Evolutionary conservation across 2,888 invertebrate genomes (phyloP).

Genomic region (Crematogaster levior): DNA sequence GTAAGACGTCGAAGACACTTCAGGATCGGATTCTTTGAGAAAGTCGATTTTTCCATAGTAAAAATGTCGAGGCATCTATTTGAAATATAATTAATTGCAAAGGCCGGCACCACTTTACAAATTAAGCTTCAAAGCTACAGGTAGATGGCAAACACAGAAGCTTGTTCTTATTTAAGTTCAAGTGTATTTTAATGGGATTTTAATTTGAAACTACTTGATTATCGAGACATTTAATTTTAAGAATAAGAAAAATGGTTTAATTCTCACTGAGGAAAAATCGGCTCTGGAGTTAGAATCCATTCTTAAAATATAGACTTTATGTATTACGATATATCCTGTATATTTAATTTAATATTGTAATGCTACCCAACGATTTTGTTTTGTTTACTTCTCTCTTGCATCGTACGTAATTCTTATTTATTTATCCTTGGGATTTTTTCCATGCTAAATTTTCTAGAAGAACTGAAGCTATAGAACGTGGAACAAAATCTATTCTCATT

Average conservation of each 20-base stretch:
- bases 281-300: not conserved
- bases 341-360: not conserved
- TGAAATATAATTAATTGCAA: not conserved
- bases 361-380: not conserved
- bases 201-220: not conserved
- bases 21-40: not conserved
- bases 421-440: not conserved
- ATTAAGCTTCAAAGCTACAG: conserved; percentile 15
- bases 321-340: not conserved
- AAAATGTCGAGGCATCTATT: not conserved
- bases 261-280: not conserved
- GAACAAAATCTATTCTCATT: conserved; percentile 15
- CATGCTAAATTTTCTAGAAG: not conserved
- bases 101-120: not conserved
- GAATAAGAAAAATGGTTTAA: not conserved
- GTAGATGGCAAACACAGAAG: not conserved
- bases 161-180: conserved; percentile 9
- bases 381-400: not conserved
- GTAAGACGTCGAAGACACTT: not conserved
- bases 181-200: not conserved
- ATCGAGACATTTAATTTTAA: not conserved
- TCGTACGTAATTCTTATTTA: not conserved
- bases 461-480: not conserved
- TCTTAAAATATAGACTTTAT: not conserved
- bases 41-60: not conserved